These are phyloP conservation scores for Acanthiza pusilla DNA, from an alignment of 2,797 vertebrate species.

Conservation along the genomic window DNA sequence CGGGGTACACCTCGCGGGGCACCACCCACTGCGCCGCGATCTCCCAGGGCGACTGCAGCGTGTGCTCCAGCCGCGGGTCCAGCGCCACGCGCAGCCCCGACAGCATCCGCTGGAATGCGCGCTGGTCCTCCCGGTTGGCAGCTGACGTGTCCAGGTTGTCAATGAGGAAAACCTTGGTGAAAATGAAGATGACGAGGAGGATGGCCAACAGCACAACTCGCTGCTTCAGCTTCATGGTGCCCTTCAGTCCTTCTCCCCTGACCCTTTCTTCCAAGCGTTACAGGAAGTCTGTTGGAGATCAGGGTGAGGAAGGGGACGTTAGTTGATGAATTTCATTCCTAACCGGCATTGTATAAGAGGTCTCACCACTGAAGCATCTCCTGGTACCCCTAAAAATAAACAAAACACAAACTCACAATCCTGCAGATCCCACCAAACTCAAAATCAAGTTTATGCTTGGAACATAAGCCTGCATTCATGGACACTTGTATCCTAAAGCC, in stretches of 20 bases:
- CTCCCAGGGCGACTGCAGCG: conserved; percentile 97
- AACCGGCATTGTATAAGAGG: background rate
- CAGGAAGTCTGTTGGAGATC: conserved; percentile 55
- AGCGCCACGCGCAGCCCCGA: conserved; percentile 82
- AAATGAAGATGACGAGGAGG: conserved; percentile 93
- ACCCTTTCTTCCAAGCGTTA: background rate
- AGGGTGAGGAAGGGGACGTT: conserved; percentile 45
- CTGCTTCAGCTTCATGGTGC: conserved; percentile 98
- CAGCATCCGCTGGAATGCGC: conserved; percentile 92
- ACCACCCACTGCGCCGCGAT: conserved; percentile 97
- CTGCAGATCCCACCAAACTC: background rate
- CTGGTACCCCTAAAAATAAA: conserved; percentile 65
- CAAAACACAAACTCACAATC: background rate
- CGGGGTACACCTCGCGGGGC: conserved; percentile 94
- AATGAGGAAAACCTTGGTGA: conserved; percentile 96
- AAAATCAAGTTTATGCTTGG: background rate
- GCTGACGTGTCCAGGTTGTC: conserved; percentile 94
- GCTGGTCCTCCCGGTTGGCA: conserved; percentile 89
- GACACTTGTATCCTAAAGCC: background rate
- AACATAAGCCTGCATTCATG: background rate
- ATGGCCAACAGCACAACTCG: conserved; percentile 91
- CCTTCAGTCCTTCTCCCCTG: conserved; percentile 37
- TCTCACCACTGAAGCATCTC: conserved; percentile 14
- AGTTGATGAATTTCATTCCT: conserved; percentile 50
- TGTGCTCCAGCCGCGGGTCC: conserved; percentile 88